phyloP scores from a whole-genome alignment of 2,888 invertebrate genomes.

The Microctonus aethiopoides region DNA sequence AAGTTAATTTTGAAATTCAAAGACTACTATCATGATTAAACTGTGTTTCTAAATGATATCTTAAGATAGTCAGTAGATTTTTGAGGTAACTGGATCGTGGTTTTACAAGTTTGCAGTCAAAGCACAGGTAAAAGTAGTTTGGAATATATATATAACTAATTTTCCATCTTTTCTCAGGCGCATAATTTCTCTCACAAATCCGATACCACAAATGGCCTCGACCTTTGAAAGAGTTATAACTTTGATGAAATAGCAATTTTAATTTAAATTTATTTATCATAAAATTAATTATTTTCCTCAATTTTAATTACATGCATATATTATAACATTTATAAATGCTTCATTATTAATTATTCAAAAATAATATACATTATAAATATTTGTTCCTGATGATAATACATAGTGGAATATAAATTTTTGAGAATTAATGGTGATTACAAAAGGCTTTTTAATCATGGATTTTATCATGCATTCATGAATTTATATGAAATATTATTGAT shows the following conservation, averaged over 20 bases:
- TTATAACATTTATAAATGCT: too few relatives aligned
- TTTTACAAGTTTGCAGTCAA: not conserved
- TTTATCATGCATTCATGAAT: too few relatives aligned
- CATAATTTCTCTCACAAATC: not conserved
- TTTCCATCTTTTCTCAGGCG: not conserved
- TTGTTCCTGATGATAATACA: too few relatives aligned
- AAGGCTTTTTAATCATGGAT: too few relatives aligned
- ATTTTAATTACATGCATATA: too few relatives aligned
- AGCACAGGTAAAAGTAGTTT: not conserved
- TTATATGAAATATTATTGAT: too few relatives aligned
- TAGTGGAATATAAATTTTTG: too few relatives aligned
- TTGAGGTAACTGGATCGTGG: not conserved
- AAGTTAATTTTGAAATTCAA: not conserved
- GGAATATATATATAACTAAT: not conserved
- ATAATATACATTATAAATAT: too few relatives aligned
- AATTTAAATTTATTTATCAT: not conserved
- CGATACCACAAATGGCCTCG: not conserved
- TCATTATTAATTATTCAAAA: too few relatives aligned
- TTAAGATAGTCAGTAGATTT: not conserved
- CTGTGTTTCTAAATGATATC: not conserved
- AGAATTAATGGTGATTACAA: too few relatives aligned
- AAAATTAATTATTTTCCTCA: not conserved
- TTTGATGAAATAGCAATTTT: not conserved
- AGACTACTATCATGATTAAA: not conserved
- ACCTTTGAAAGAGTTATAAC: not conserved